Conservation (phyloP, 2,888 invertebrate species). For the Andrena fulva region DNA sequence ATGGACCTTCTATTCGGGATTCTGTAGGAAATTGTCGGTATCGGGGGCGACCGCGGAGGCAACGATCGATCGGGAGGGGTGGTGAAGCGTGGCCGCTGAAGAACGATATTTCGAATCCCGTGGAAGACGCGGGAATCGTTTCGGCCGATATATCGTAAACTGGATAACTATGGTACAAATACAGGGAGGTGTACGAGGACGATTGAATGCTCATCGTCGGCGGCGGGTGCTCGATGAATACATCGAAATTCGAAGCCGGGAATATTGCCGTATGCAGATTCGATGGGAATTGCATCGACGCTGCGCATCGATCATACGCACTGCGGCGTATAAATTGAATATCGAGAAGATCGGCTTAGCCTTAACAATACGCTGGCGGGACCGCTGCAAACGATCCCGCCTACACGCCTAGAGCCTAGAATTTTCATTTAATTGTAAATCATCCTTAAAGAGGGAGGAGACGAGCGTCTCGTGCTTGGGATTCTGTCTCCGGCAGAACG, state of each 20-base stretch:
- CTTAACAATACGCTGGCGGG: slow-evolving; percentile 69
- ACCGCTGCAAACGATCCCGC: slow-evolving; percentile 45
- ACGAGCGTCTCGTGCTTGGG: neutral
- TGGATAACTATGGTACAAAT: slow-evolving; percentile 51
- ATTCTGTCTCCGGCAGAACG: neutral
- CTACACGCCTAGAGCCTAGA: slow-evolving; percentile 26
- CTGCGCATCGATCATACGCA: slow-evolving; percentile 73
- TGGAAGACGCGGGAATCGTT: slow-evolving; percentile 2
- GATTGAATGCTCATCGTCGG: slow-evolving; percentile 57
- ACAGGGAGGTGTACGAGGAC: slow-evolving; percentile 41
- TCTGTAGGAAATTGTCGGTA: neutral
- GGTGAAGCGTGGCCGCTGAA: neutral
- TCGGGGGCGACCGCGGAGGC: neutral
- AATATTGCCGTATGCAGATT: slow-evolving; percentile 74
- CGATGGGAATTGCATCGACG: slow-evolving; percentile 72
- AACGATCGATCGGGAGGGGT: neutral
- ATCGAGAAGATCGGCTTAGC: slow-evolving; percentile 75
- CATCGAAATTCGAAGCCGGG: slow-evolving; percentile 65
- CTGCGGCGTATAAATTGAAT: slow-evolving; percentile 74
- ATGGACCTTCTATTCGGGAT: neutral
- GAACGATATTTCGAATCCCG: neutral
- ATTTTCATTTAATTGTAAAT: slow-evolving; percentile 72
- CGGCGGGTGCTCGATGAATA: slow-evolving; percentile 57
- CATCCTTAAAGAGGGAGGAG: slow-evolving; percentile 34
- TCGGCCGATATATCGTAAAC: slow-evolving; percentile 3